phyloP scores from a whole-genome alignment of 2,888 invertebrate species.

The Dolomedes plantarius region DNA sequence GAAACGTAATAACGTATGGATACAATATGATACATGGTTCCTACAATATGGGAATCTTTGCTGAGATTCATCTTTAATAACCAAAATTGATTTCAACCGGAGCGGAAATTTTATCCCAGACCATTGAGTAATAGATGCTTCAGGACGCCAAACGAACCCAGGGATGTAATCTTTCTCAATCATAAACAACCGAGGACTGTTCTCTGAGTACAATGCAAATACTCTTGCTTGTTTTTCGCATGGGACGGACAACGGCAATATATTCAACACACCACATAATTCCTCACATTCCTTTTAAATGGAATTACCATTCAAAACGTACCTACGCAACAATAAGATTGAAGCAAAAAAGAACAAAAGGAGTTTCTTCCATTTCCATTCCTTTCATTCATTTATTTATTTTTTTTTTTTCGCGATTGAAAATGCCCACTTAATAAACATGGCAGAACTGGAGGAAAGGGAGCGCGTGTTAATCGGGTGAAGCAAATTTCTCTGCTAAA shows the following conservation, averaged over 20 bases:
- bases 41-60: too few species aligned
- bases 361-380: background rate
- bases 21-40: too few species aligned
- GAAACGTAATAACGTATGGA: too few species aligned
- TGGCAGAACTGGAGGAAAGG: background rate
- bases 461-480: background rate
- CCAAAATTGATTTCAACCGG: too few species aligned
- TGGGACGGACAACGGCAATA: background rate
- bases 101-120: too few species aligned
- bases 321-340: background rate
- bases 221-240: background rate
- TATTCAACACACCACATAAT: background rate
- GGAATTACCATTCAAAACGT: slow-evolving; percentile 1
- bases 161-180: too few species aligned
- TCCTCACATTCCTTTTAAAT: background rate
- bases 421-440: background rate
- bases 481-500: background rate
- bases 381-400: slow-evolving; percentile 19
- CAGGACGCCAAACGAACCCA: too few species aligned
- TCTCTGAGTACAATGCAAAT: background rate
- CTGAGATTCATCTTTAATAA: too few species aligned
- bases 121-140: too few species aligned
- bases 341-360: background rate
- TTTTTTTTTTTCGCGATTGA: background rate
- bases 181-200: too few species aligned